phyloP scores from a whole-genome alignment of 2,888 invertebrate genomes.

The Agriotes lineatus region DNA sequence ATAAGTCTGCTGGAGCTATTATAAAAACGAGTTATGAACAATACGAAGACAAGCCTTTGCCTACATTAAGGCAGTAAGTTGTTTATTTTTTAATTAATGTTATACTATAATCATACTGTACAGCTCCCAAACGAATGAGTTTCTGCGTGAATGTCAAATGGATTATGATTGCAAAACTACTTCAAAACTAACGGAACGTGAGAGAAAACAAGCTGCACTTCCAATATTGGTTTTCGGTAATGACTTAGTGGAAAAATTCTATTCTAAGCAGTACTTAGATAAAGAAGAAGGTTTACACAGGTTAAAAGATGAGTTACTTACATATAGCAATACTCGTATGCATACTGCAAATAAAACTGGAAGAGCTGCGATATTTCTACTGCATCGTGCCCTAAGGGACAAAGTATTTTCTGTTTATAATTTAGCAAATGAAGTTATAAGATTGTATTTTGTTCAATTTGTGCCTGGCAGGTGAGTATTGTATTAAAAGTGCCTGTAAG shows the following conservation, averaged over 20 bases:
- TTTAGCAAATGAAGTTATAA: constrained; percentile 84
- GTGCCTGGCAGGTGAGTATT: constrained; percentile 78
- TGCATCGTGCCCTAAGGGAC: constrained; percentile 86
- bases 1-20: constrained; percentile 74
- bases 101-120: too few species aligned
- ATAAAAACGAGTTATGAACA: constrained; percentile 81
- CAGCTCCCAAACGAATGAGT: constrained; percentile 89
- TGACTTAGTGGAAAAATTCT: constrained; percentile 90
- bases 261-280: constrained; percentile 90
- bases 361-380: constrained; percentile 81
- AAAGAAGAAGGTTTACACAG: constrained; percentile 88
- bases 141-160: constrained; percentile 79
- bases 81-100: neutral
- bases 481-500: too few species aligned
- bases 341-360: constrained; percentile 83
- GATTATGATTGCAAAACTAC: constrained; percentile 69
- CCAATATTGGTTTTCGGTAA: constrained; percentile 93
- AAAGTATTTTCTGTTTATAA: constrained; percentile 92
- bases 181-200: constrained; percentile 80
- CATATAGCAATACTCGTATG: constrained; percentile 65
- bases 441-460: constrained; percentile 85
- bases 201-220: constrained; percentile 88
- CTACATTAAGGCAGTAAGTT: constrained; percentile 86
- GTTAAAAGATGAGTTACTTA: constrained; percentile 71
- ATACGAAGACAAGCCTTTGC: constrained; percentile 88